phyloP scores from a whole-genome alignment of 2,113 vertebrate genomes.

The Cygnus atratus region DNA sequence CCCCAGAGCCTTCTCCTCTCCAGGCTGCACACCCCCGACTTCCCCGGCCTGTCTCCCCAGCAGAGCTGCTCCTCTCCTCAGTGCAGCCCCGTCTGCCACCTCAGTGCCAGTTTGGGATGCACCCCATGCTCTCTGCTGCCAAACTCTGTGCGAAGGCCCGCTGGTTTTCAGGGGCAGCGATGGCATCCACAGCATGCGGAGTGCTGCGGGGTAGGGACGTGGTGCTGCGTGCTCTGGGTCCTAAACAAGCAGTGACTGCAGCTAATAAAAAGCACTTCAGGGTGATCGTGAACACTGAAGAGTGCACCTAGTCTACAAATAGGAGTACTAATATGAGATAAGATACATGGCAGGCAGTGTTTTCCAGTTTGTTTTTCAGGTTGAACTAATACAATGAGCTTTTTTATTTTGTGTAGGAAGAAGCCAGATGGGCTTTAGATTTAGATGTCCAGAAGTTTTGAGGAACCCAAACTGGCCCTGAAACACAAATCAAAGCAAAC shows the following conservation, averaged over 20 bases:
- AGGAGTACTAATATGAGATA: neutral
- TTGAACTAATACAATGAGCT: neutral
- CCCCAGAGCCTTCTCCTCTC: no score
- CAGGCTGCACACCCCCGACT: no score
- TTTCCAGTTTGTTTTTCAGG: neutral
- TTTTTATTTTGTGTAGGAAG: neutral
- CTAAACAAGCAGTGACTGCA: neutral
- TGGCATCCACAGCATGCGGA: neutral
- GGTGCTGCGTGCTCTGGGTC: rapidly evolving
- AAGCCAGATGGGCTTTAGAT: neutral
- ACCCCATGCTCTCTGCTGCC: no score
- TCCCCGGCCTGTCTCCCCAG: no score
- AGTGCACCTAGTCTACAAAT: neutral
- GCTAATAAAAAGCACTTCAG: neutral
- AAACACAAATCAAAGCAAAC: neutral
- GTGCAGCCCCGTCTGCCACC: neutral
- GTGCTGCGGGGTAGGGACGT: neutral
- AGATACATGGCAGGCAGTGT: neutral
- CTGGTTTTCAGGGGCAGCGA: neutral
- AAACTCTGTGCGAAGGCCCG: neutral
- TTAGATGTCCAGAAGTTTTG: neutral
- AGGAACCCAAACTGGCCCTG: neutral
- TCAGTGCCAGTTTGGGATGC: neutral
- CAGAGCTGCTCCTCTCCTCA: no score
- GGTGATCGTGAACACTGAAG: neutral